Percentiles rank a stretch among this genome's conserved stretches.
phyloP scores from a whole-genome alignment of 2,888 invertebrate genomes.

The Protophormia terraenovae region DNA sequence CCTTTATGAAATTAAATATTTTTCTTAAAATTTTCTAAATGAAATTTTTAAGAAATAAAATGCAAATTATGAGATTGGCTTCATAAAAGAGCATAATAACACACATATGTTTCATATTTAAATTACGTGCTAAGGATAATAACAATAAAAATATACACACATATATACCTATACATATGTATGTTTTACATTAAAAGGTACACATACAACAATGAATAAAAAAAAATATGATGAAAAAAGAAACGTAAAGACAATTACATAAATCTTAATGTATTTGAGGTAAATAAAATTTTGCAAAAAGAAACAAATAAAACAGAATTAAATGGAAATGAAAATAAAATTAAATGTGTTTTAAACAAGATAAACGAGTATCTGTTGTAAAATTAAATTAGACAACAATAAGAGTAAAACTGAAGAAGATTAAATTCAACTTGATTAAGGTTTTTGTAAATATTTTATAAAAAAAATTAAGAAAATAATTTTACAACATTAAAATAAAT shows the following conservation, averaged over 20 bases:
- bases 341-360: conserved; percentile 58
- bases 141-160: conserved; percentile 26
- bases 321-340: conserved; percentile 49
- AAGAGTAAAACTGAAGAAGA: conserved; percentile 6
- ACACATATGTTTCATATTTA: conserved; percentile 64
- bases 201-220: conserved; percentile 1
- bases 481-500: neutral
- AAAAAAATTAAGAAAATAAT: neutral
- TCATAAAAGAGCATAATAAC: conserved; percentile 33
- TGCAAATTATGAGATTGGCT: conserved; percentile 61
- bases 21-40: conserved; percentile 47
- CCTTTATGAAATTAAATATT: conserved; percentile 47
- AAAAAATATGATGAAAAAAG: conserved; percentile 18
- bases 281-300: conserved; percentile 55
- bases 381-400: conserved; percentile 55
- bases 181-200: neutral
- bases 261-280: conserved; percentile 67
- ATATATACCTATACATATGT: too few species aligned
- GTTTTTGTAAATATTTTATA: neutral
- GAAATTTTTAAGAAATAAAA: conserved; percentile 49
- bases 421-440: conserved; percentile 47
- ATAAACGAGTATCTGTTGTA: conserved; percentile 45
- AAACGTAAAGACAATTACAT: conserved; percentile 65
- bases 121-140: conserved; percentile 66
- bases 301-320: neutral